A percentile compares a stretch with the other conserved stretches of the same genome.
phyloP scores from a whole-genome alignment of 2,797 vertebrate genomes.

The Semotilus atromaculatus region DNA sequence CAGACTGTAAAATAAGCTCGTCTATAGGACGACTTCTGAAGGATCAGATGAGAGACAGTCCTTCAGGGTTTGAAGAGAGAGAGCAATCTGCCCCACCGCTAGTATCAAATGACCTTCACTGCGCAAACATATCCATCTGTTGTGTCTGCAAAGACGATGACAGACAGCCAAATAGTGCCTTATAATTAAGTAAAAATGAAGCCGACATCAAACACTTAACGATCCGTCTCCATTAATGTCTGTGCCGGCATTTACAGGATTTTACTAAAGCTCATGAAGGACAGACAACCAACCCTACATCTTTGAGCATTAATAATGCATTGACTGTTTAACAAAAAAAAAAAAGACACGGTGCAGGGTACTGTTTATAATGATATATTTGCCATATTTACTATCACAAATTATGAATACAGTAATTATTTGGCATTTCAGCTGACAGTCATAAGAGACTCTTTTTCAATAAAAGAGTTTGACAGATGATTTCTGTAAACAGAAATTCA shows the following conservation, averaged over 20 bases:
- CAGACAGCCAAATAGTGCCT: conserved; percentile 22
- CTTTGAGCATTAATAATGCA: conserved; percentile 17
- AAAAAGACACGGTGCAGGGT: not conserved
- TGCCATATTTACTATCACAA: conserved; percentile 5
- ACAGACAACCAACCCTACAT: conserved; percentile 11
- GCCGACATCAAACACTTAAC: conserved; percentile 21
- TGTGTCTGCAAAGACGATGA: conserved; percentile 24
- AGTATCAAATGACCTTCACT: conserved; percentile 50
- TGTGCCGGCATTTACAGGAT: not conserved
- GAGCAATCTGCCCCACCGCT: conserved; percentile 37
- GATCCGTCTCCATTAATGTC: conserved; percentile 35
- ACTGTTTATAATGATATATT: not conserved
- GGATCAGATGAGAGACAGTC: conserved; percentile 45
- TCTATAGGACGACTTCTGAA: conserved; percentile 39
- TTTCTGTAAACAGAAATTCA: conserved; percentile 14
- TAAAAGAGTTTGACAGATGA: conserved; percentile 20
- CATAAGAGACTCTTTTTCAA: not conserved
- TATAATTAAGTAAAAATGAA: conserved; percentile 46
- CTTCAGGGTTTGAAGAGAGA: conserved; percentile 43
- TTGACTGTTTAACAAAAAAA: conserved; percentile 5
- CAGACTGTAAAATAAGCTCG: conserved; percentile 36
- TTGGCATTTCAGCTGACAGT: not conserved
- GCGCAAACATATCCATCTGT: conserved; percentile 39
- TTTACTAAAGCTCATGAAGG: conserved; percentile 5
- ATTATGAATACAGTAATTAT: conserved; percentile 18